Evolutionary conservation across 1,140 invertebrate genomes (phyloP).

Genomic region (Arctopsyche grandis): DNA sequence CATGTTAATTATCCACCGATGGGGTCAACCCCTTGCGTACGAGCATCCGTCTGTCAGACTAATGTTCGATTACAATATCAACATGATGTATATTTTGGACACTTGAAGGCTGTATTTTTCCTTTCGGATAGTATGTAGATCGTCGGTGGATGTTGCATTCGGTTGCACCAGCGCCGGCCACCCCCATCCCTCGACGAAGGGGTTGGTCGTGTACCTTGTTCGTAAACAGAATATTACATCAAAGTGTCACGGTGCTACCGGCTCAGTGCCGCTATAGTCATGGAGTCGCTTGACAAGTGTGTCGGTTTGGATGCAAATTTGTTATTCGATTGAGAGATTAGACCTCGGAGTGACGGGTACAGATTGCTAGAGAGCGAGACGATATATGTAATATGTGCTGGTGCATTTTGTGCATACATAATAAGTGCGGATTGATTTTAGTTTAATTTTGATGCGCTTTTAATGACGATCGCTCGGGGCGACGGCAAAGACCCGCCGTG

Average conservation of each 20-base stretch:
- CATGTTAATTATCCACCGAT: constrained; percentile 46
- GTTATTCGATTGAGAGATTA: constrained; percentile 52
- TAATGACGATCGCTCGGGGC: background rate
- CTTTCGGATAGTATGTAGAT: no score
- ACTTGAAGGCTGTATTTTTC: no score
- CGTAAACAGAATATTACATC: constrained; percentile 53
- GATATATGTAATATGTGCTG: background rate
- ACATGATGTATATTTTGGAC: no score
- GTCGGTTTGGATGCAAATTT: constrained; percentile 50
- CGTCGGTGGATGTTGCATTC: no score
- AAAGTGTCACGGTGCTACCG: constrained; percentile 37
- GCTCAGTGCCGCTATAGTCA: constrained; percentile 7
- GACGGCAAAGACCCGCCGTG: no score
- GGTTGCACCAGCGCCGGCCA: background rate
- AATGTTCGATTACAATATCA: no score
- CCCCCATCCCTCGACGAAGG: constrained; percentile 3
- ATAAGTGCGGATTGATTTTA: background rate
- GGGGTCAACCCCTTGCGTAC: constrained; percentile 22
- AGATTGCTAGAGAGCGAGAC: background rate
- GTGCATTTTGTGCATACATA: background rate
- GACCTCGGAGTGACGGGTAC: background rate
- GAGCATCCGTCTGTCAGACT: background rate
- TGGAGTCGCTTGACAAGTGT: constrained; percentile 40
- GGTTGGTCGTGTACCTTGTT: constrained; percentile 15
- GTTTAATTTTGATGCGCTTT: background rate